Evolutionary conservation across 2,888 invertebrate species (phyloP), one percentile per base, ranked within the genome.

Genomic region (Flabesymbios commensalis): DNA sequence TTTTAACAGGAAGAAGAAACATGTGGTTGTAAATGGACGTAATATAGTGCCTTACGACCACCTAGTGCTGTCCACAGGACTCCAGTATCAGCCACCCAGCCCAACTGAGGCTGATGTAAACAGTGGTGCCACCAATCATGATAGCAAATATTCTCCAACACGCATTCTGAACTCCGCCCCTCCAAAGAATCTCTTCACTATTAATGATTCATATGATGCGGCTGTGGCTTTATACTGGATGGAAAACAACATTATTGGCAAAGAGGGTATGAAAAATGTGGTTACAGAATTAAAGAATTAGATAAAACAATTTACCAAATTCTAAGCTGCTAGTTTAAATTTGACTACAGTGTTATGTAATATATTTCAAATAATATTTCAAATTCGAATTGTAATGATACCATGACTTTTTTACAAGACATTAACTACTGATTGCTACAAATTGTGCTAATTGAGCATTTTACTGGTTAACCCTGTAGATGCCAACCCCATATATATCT

Each of bases 191-290:
- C 64, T 79, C 43, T 79, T 78, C 60, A 64, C 74, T 14, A 62
- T 81, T 31, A 83, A 82, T 70, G 81, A 82, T 71, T 67, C 69
- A 7, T 79, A 75, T 63, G 81, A 82, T 59, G 78, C 80, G 7
- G 79, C 76, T 17, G 74, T 77, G 2, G 71, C 74, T 3, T 68
- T 81, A 22, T 73, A 76, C 67, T 77, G 74, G 74, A 70, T 75
- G 31, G 78, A 81, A 61, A 75, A 70, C 51, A 71, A 71, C 52
- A 41, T 79, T 24, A 59, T 76, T 29, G 45, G 28, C 7, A 10
- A 19, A 22, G n/a, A n/a, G n/a, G n/a, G n/a, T n/a, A n/a, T n/a
- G n/a, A n/a, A n/a, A n/a, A n/a, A n/a, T n/a, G n/a, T n/a, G n/a
- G n/a, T n/a, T n/a, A n/a, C n/a, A n/a, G n/a, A n/a, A n/a, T n/a